Evolutionary conservation across 1,140 invertebrate species (phyloP), one percentile per base, ranked within the genome.

Genomic region (Dreissena polymorpha): DNA sequence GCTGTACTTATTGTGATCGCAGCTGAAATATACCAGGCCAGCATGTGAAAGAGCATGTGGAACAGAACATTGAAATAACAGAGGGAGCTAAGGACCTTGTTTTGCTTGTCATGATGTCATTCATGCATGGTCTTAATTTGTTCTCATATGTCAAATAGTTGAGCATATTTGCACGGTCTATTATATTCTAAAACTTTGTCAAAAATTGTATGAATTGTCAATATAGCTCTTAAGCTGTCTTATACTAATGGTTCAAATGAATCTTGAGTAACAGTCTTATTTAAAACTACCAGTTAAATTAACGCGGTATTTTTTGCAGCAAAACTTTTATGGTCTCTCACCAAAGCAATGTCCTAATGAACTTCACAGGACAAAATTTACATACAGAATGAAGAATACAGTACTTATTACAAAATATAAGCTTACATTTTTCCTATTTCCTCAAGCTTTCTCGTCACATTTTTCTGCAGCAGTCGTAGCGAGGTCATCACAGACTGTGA

Each of bases 341-440:
- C 39, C 2, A 39, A 39, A 39, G 39, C 39, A 39, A 5, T 39
- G 39, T 39, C 39, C 39, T 2, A 39, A 39, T 39, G 39, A 39
- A 39, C 39, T 39, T 39, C 8, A 39, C 39, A 39, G 8, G 39
- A 39, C 39, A 39, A 39, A 39, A 39, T 5, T 39, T 39, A 39
- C 39, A 39, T 39, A 39, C 39, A 5, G 39, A 5, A 39, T 8
- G 39, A 39, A 39, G 39, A 39, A 39, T 39, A 39, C 39, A 5
- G 39, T 5, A 5, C 39, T 39, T 8, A 39, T 8, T 5, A 39
- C 2, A 39, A 39, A 39, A 39, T 39, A 39, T 8, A 39, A 39
- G 39, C 96, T 95, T 93, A 98, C 96, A 98, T 95, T 94, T 97
- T 97, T 75, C 95, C 95, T 0, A 98, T 89, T 89, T 97, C 96